Evolutionary conservation across 2,797 vertebrate genomes (phyloP), one percentile per base, ranked within the genome.

Genomic region (Coranthus polyacanthus): DNA sequence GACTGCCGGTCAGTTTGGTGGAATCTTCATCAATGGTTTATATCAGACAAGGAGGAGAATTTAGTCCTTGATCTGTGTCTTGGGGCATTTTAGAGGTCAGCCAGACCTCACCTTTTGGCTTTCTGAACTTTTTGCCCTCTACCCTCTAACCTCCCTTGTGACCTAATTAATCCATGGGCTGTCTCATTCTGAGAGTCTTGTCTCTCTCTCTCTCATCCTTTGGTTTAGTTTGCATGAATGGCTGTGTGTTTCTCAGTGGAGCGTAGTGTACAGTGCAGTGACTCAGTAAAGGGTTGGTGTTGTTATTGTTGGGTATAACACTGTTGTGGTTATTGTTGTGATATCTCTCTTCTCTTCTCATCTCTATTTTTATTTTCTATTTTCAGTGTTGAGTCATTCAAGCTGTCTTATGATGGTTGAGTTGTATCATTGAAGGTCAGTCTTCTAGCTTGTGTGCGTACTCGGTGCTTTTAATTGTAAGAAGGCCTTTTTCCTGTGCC

Each of bases 181-280:
- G 60, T 81, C 61, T 83, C 83, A 82, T 73, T 81, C 42, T 38
- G 75, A 81, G 76, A 84, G 79, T 65, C 46, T 54, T 60, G 64
- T 79, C 77, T 76, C 81, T 89, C 63, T 72, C 79, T 29, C 8
- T 51, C 61, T 80, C 86, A 89, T 91, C 74, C 53, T 83, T 89
- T 89, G 73, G 72, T 91, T 91, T 77, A 78, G 79, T 94, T 92
- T 94, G 92, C 93, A 94, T 94, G 94, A 83, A 73, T 88, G 79
- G 89, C 91, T 89, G 87, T 90, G 81, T 91, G 81, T 92, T 80
- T 85, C 72, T 89, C 77, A 85, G 71, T 90, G 83, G 67, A 85
- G 72, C 80, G 39, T 74, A 79, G 81, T 85, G 72, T 84, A 38
- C 81, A 83, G 79, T 90, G 77, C 72, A 65, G 84, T 91, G 79